Conservation (phyloP, 2,113 vertebrate species). For the Callorhinus ursinus region DNA sequence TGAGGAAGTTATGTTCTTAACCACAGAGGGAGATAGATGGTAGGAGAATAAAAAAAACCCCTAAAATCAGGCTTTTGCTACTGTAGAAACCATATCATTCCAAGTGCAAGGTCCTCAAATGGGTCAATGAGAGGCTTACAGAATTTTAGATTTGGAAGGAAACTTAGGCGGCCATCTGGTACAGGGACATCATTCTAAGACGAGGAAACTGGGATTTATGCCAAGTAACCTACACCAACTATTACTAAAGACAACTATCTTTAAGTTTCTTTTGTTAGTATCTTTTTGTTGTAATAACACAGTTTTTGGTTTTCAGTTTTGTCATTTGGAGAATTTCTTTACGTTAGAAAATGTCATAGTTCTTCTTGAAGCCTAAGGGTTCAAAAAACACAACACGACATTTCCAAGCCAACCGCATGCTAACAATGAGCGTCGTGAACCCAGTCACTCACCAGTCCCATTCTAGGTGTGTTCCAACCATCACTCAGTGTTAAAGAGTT, state of each 20-base stretch:
- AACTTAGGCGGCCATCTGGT: neutral
- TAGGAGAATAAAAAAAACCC: neutral
- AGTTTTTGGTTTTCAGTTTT: slow-evolving; percentile 50
- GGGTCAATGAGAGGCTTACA: neutral
- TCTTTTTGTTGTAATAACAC: slow-evolving; percentile 48
- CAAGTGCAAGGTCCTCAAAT: neutral
- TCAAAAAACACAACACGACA: slow-evolving; percentile 71
- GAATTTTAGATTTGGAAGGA: neutral
- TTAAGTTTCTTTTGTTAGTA: slow-evolving; percentile 43
- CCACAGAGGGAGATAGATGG: neutral
- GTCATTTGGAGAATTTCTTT: slow-evolving; percentile 54
- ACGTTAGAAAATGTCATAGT: slow-evolving; percentile 52
- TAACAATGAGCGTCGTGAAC: slow-evolving; percentile 51
- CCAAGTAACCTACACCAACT: neutral
- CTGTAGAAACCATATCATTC: neutral
- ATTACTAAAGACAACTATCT: slow-evolving; percentile 12
- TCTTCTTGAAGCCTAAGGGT: slow-evolving; percentile 73
- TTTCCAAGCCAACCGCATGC: slow-evolving; percentile 81
- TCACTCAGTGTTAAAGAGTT: slow-evolving; percentile 77
- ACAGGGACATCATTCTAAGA: slow-evolving; percentile 33
- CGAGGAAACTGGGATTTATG: neutral
- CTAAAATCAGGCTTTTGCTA: neutral
- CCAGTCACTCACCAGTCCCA: slow-evolving; percentile 70
- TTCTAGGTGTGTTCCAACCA: slow-evolving; percentile 78
- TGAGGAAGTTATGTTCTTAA: neutral